Conservation (phyloP, 2,797 vertebrate species). For the Enteromius mattozi region DNA sequence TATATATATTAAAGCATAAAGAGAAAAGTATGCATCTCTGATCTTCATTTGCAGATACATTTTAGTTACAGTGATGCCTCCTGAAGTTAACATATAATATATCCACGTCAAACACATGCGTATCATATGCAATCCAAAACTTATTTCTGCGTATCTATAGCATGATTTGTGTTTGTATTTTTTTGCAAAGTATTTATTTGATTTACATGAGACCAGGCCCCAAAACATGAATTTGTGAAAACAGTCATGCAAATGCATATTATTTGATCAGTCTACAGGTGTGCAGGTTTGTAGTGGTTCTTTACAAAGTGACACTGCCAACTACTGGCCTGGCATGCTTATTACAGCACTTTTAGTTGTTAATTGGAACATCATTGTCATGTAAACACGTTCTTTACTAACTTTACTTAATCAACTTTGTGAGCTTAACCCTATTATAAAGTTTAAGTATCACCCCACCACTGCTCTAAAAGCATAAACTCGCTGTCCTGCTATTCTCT, state of each 20-base stretch:
- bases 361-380: background rate
- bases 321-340: background rate
- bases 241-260: background rate
- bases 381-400: background rate
- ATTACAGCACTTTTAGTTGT: background rate
- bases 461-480: constrained; percentile 17
- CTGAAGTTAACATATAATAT: background rate
- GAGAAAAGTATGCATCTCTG: background rate
- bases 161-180: too few relatives aligned
- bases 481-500: background rate
- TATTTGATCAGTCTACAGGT: background rate
- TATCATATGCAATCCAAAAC: too few relatives aligned
- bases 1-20: background rate
- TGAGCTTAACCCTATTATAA: constrained; percentile 6
- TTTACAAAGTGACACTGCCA: too few relatives aligned
- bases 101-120: too few relatives aligned
- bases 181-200: too few relatives aligned
- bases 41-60: background rate
- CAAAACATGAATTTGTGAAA: background rate
- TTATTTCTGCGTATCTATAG: too few relatives aligned
- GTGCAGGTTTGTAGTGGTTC: background rate
- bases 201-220: too few relatives aligned
- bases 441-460: background rate
- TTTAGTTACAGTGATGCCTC: background rate
- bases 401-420: background rate